phyloP scores from a whole-genome alignment of 2,113 vertebrate genomes.

The Mormyrus lacerda region DNA sequence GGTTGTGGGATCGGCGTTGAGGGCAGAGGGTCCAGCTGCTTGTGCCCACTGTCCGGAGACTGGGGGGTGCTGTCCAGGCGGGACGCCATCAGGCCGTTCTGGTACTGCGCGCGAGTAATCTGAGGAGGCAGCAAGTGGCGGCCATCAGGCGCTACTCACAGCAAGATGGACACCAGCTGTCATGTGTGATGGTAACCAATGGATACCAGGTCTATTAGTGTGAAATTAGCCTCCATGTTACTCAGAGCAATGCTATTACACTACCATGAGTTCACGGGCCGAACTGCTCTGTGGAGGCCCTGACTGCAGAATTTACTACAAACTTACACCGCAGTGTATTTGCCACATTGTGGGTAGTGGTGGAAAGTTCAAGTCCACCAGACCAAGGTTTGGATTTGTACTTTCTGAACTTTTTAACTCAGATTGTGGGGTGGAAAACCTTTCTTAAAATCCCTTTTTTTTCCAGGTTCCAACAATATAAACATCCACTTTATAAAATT shows the following conservation, averaged over 20 bases:
- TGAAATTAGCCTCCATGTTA: not conserved
- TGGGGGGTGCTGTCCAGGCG: constrained; percentile 82
- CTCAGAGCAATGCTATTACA: not conserved
- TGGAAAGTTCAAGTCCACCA: no score
- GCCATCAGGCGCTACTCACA: not conserved
- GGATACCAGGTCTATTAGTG: not conserved
- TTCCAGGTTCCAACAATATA: not conserved
- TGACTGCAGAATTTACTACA: not conserved
- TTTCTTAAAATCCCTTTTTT: not conserved
- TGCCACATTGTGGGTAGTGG: not conserved
- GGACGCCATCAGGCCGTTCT: constrained; percentile 82
- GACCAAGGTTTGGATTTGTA: no score
- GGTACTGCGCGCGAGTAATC: constrained; percentile 87
- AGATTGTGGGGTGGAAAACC: not conserved
- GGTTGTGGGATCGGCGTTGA: constrained; percentile 25
- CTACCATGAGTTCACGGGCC: not conserved
- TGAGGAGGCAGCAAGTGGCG: constrained; percentile 31
- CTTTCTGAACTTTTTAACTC: no score
- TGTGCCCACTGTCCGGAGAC: constrained; percentile 64
- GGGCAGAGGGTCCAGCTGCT: constrained; percentile 45
- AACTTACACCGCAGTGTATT: not conserved
- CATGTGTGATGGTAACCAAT: not conserved
- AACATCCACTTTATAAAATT: not conserved
- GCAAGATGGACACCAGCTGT: not conserved
- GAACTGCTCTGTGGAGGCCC: not conserved